Evolutionary conservation across 1,140 invertebrate species (phyloP).

Genomic region (Lepidurus packardi): DNA sequence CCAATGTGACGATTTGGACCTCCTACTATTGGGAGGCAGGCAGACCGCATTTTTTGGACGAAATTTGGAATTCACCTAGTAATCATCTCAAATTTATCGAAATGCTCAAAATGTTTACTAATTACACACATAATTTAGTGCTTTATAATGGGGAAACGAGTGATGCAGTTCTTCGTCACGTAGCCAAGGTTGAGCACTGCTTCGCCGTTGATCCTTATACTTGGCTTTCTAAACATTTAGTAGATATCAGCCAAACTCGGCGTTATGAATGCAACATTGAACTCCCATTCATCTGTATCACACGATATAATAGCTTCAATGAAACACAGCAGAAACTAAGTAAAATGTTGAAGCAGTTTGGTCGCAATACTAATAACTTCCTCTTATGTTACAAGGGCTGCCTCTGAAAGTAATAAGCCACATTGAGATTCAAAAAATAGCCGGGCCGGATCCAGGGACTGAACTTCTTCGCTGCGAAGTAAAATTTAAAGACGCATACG

Average conservation of each 20-base stretch:
- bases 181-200: not conserved
- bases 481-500: not conserved
- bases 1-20: not conserved
- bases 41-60: not conserved
- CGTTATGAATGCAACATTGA: not conserved
- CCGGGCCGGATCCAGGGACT: too few relatives aligned
- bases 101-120: not conserved
- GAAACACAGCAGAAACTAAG: not conserved
- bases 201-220: not conserved
- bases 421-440: too few relatives aligned
- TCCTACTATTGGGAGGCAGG: not conserved
- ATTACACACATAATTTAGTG: not conserved
- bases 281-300: not conserved
- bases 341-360: too few relatives aligned
- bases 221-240: not conserved
- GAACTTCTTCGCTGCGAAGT: too few relatives aligned
- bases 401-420: too few relatives aligned
- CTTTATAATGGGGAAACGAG: too few relatives aligned
- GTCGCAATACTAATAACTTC: too few relatives aligned
- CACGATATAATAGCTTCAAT: not conserved
- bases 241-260: too few relatives aligned
- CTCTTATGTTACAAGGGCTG: too few relatives aligned
- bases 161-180: not conserved
- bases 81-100: not conserved
- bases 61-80: not conserved